Conservation (phyloP, 2,113 vertebrate species). For the Neofelis nebulosa region DNA sequence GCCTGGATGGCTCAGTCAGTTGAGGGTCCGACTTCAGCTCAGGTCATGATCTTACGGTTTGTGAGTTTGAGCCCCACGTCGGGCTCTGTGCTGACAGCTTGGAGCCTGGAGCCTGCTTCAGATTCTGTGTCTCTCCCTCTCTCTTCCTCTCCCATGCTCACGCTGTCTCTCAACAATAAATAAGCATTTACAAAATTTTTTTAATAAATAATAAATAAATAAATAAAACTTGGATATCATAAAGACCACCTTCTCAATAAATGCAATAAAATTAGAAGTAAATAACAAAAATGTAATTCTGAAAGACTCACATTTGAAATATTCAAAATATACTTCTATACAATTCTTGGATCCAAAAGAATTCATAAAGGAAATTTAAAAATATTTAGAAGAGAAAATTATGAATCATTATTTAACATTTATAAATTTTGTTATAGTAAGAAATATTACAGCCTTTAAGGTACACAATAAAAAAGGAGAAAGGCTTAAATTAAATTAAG, state of each 20-base stretch:
- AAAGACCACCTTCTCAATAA: not conserved
- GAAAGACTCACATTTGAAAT: not conserved
- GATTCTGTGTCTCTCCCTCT: too few species aligned
- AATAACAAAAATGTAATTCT: not conserved
- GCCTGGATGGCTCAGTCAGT: too few species aligned
- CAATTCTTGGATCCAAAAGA: not conserved
- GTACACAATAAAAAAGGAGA: not conserved
- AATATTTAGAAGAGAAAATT: conserved; percentile 17
- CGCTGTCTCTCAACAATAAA: too few species aligned
- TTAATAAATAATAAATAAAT: too few species aligned
- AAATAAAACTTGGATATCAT: not conserved
- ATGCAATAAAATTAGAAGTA: not conserved
- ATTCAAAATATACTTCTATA: not conserved
- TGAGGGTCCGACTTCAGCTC: too few species aligned
- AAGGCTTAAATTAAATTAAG: not conserved
- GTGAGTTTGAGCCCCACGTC: too few species aligned
- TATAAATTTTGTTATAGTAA: not conserved
- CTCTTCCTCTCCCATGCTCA: too few species aligned
- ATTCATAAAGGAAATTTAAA: not conserved
- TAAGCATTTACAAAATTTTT: too few species aligned
- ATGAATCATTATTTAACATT: not conserved
- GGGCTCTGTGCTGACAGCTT: too few species aligned
- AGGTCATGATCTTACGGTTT: too few species aligned
- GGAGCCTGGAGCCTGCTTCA: too few species aligned
- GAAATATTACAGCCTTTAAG: not conserved